Evolutionary conservation across 2,797 vertebrate species (phyloP).

Genomic region (Lutjanus campechanus): DNA sequence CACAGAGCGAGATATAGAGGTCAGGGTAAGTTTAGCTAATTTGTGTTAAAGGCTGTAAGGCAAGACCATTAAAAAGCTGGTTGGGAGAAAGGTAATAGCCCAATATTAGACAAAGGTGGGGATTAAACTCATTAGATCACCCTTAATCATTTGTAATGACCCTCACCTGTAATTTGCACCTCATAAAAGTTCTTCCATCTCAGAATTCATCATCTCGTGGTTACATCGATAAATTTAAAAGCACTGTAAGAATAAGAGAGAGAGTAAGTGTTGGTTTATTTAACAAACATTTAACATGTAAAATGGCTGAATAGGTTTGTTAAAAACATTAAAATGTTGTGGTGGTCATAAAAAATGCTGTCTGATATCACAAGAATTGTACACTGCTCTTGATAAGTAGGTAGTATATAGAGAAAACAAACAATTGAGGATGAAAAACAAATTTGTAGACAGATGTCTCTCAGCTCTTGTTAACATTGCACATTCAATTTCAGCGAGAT

Average conservation of each 20-base stretch:
- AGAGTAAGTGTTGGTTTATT: constrained; percentile 13
- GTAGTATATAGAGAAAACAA: neutral
- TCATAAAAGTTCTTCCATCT: constrained; percentile 66
- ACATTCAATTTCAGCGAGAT: neutral
- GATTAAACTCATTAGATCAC: constrained; percentile 69
- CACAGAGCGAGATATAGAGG: constrained; percentile 58
- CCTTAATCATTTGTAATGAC: constrained; percentile 69
- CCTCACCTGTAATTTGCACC: constrained; percentile 65
- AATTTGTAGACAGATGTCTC: neutral
- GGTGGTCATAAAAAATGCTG: neutral
- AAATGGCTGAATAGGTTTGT: constrained; percentile 12
- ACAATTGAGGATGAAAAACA: neutral
- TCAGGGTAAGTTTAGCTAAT: constrained; percentile 71
- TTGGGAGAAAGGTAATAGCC: constrained; percentile 62
- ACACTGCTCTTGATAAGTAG: neutral
- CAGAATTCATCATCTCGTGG: constrained; percentile 54
- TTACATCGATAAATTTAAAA: constrained; percentile 51
- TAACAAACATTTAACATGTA: constrained; percentile 15
- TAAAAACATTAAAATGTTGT: constrained; percentile 3
- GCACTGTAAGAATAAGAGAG: constrained; percentile 11
- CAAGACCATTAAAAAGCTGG: constrained; percentile 68
- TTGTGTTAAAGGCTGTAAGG: constrained; percentile 64
- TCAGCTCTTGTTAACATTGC: neutral
- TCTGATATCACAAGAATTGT: neutral
- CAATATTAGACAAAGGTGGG: constrained; percentile 72